Evolutionary conservation across 92 coral and sea anemone species (phyloP).

Genomic region (Phenganax marumi): DNA sequence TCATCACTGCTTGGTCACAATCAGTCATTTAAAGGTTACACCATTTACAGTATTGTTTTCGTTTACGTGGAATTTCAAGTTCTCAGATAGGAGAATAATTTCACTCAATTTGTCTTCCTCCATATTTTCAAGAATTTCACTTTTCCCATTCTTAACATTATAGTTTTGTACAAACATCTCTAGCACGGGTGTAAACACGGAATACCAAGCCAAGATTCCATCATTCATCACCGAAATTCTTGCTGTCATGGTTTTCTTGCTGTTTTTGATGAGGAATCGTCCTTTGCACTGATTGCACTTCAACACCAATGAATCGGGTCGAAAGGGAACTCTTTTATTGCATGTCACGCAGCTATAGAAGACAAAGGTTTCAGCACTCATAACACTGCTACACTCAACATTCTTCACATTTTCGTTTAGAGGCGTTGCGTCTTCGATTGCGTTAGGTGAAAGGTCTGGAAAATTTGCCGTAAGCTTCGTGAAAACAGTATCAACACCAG

Average conservation of each 20-base stretch:
- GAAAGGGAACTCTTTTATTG: slow-evolving; percentile 49
- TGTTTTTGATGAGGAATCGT: slow-evolving; percentile 46
- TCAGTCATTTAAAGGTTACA: too few species aligned
- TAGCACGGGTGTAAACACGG: slow-evolving; percentile 15
- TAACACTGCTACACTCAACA: slow-evolving; percentile 35
- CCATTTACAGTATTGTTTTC: too few species aligned
- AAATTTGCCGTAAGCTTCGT: too few species aligned
- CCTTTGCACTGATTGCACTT: slow-evolving; percentile 53
- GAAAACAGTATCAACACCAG: too few species aligned
- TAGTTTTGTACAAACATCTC: not conserved
- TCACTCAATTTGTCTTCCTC: slow-evolving; percentile 17
- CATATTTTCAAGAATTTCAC: not conserved
- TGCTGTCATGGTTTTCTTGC: slow-evolving; percentile 33
- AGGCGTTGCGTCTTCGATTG: too few species aligned
- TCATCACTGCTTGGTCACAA: too few species aligned
- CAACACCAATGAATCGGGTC: slow-evolving; percentile 54
- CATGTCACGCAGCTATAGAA: slow-evolving; percentile 58
- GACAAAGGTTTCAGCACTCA: slow-evolving; percentile 44
- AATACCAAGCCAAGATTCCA: slow-evolving; percentile 20
- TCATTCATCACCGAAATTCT: slow-evolving; percentile 28
- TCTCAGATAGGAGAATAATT: too few species aligned
- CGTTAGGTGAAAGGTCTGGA: too few species aligned
- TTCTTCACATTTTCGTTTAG: too few species aligned
- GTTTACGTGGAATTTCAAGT: too few species aligned
- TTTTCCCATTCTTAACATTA: not conserved